A percentile compares a stretch with the other conserved stretches of the same genome.
Evolutionary conservation across 2,797 vertebrate species (phyloP).

Genomic region (Cyclura pinguis): DNA sequence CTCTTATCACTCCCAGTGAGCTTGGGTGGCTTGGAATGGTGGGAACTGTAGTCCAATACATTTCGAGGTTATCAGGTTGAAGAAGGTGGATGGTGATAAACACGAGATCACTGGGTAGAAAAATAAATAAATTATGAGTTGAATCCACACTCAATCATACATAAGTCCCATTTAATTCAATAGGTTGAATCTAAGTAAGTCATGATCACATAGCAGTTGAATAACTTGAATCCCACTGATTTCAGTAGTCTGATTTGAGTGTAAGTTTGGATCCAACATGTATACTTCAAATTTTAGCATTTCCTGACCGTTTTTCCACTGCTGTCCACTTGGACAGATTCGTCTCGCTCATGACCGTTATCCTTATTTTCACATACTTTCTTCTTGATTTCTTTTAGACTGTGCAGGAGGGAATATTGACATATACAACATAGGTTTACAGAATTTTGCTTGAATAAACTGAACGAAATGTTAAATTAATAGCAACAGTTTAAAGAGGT

Average conservation of each 20-base stretch:
- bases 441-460: neutral
- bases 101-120: too few relatives aligned
- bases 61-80: neutral
- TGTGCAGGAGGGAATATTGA: neutral
- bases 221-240: neutral
- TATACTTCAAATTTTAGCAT: neutral
- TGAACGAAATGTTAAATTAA: neutral
- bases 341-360: neutral
- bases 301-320: slow-evolving; percentile 42
- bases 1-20: neutral
- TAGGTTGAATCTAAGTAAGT: neutral
- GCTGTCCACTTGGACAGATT: neutral
- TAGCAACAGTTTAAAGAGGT: neutral
- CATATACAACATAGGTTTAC: neutral
- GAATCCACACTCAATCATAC: neutral
- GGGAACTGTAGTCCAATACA: neutral
- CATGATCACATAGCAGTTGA: neutral
- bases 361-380: neutral
- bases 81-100: neutral
- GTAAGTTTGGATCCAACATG: neutral
- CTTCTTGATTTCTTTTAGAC: slow-evolving; percentile 6
- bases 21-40: neutral
- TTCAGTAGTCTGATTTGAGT: neutral
- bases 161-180: neutral
- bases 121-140: neutral